Conservation (phyloP, 2,797 vertebrate genomes). For the Brachymystax lenok region DNA sequence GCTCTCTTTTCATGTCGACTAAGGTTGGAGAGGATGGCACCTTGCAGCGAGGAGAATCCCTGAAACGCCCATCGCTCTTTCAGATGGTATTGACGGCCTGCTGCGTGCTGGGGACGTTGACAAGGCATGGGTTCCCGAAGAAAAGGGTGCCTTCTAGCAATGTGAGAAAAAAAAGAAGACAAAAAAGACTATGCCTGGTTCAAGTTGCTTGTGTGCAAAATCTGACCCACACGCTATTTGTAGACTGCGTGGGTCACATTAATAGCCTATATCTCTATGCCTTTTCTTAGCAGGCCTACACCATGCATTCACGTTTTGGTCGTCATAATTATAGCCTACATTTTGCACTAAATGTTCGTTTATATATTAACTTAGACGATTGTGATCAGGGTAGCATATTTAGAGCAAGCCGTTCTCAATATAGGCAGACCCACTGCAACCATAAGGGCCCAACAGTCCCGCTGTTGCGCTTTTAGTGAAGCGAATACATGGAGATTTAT, state of each 20-base stretch:
- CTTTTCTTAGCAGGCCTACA: not conserved
- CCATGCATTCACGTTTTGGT: not conserved
- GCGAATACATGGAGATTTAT: not conserved
- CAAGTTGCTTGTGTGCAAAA: conserved; percentile 15
- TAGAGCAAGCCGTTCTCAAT: not conserved
- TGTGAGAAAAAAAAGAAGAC: not conserved
- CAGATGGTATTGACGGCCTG: conserved; percentile 35
- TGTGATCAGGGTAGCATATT: not conserved
- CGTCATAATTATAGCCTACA: not conserved
- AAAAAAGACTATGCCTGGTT: conserved; percentile 9
- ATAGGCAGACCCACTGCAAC: conserved; percentile 14
- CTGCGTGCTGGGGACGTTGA: conserved; percentile 36
- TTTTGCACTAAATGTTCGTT: not conserved
- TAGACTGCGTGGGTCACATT: too few relatives aligned
- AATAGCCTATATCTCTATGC: not conserved
- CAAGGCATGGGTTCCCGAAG: conserved; percentile 10
- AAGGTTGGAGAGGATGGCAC: conserved; percentile 61
- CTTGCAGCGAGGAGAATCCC: conserved; percentile 75
- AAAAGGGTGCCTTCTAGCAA: conserved; percentile 13
- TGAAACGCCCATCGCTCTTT: conserved; percentile 69
- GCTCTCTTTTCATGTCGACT: conserved; percentile 34
- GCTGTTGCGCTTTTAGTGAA: conserved; percentile 35
- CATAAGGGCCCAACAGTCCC: conserved; percentile 16
- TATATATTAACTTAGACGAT: not conserved
- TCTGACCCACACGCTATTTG: not conserved